These are phyloP conservation scores for Heliconius melpomene DNA, from an alignment of 1,140 invertebrate genomes.

Conservation along the genomic window DNA sequence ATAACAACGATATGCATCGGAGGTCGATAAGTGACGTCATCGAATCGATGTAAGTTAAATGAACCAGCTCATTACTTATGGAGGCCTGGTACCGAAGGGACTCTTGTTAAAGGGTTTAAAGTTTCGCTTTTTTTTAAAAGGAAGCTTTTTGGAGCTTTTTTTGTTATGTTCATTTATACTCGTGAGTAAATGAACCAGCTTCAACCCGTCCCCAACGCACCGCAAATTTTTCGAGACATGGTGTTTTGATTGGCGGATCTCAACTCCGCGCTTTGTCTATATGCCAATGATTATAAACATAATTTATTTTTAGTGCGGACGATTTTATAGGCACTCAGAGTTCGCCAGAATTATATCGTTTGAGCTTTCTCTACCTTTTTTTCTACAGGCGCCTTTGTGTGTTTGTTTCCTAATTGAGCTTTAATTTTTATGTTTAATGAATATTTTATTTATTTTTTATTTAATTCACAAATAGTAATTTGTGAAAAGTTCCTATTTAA, in stretches of 20 bases:
- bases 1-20: not conserved
- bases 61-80: constrained; percentile 1
- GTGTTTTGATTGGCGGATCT: too few species aligned
- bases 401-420: too few species aligned
- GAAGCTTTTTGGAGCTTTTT: constrained; percentile 4
- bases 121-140: not conserved
- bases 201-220: too few species aligned
- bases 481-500: not conserved
- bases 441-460: not conserved
- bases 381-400: too few species aligned
- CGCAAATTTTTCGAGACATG: too few species aligned
- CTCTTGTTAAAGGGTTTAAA: constrained; percentile 9
- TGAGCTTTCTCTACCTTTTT: too few species aligned
- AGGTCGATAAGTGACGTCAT: constrained; percentile 9
- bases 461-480: not conserved
- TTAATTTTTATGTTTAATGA: not conserved
- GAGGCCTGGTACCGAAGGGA: constrained; percentile 13
- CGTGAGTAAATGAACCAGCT: too few species aligned
- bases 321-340: too few species aligned
- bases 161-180: not conserved
- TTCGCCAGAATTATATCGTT: too few species aligned
- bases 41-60: constrained; percentile 7
- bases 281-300: too few species aligned
- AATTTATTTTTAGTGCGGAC: too few species aligned
- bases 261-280: too few species aligned